Base-by-base conservation (phyloP, 2,797 vertebrate genomes). In the Poeciliopsis presidionis region DNA sequence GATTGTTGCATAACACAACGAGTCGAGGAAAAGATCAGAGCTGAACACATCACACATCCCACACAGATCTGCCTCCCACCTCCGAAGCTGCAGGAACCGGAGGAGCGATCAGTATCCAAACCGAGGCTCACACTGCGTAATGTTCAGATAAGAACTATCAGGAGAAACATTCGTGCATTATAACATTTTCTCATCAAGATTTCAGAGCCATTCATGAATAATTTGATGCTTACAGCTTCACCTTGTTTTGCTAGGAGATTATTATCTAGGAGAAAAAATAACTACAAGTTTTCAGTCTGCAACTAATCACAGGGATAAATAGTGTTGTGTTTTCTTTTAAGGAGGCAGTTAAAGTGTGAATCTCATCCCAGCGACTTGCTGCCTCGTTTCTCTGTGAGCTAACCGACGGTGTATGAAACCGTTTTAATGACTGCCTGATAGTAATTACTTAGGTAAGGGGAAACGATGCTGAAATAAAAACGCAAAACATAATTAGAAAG, bases 1-100 rank as follows among this genome's bases (percentile, higher is more conserved):
- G 87, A 63, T 57, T 69, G 87, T 93, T 94, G 77, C 84, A 85
- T 93, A 92, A 95, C 81, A 45, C 61, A 33, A 67, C 13, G 51
- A 78, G 59, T 81, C 47, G 84, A 67, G 80, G 85, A 87, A 70
- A 61, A 59, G 79, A 87, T 77, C 84, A 82, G 81, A 81, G 80
- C 87, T 69, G 55, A 81, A 74, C 41, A 88, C 91, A 88, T 84
- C 86, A 65, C 82, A 75, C 81, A 67, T 69, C 84, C 86, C 87
- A 86, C 88, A 81, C 81, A 88, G 51, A 71, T 41, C 76, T 73
- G 57, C 67, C 67, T 47, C 65, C 72, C 77, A 80, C 84, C 77
- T 91, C 77, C 73, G 75, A 70, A 71, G 61, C 81, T 82, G 80
- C 80, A 85, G 85, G 51, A 63, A 76, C 74, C 73, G 13, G 63